Conservation (phyloP, 2,888 invertebrate genomes). For the Seira musarum region DNA sequence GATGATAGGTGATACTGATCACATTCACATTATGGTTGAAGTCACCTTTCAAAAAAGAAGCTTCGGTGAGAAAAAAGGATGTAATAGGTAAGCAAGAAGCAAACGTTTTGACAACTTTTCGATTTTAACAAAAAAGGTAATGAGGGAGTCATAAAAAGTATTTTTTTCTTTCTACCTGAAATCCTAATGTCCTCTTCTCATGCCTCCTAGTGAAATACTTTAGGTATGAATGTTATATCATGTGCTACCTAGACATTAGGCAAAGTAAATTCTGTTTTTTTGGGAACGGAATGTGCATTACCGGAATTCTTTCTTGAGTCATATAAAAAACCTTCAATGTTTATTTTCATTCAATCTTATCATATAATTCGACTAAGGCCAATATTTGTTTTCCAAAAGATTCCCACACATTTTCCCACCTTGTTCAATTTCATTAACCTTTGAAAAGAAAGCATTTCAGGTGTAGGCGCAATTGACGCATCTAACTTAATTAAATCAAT, state of each 20-base stretch:
- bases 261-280: too few species aligned
- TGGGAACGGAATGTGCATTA: neutral
- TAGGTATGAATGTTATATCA: too few species aligned
- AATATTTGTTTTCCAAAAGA: conserved; percentile 38
- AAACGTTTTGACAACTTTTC: conserved; percentile 49
- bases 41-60: conserved; percentile 20
- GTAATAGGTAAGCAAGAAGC: conserved; percentile 9
- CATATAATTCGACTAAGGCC: neutral
- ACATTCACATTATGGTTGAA: conserved; percentile 11
- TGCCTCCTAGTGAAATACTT: too few species aligned
- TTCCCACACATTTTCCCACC: conserved; percentile 64
- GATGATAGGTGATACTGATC: conserved; percentile 13
- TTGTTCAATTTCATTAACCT: too few species aligned
- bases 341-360: conserved; percentile 5
- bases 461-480: too few species aligned
- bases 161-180: conserved; percentile 11
- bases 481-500: too few species aligned
- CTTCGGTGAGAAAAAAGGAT: neutral
- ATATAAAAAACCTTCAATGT: neutral
- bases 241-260: too few species aligned
- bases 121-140: conserved; percentile 60
- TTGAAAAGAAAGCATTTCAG: too few species aligned
- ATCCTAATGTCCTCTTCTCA: conserved; percentile 1
- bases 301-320: neutral
- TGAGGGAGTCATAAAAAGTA: conserved; percentile 68